These are phyloP conservation scores for Bellardia pandia DNA, from an alignment of 2,888 invertebrate genomes.

Conservation along the genomic window DNA sequence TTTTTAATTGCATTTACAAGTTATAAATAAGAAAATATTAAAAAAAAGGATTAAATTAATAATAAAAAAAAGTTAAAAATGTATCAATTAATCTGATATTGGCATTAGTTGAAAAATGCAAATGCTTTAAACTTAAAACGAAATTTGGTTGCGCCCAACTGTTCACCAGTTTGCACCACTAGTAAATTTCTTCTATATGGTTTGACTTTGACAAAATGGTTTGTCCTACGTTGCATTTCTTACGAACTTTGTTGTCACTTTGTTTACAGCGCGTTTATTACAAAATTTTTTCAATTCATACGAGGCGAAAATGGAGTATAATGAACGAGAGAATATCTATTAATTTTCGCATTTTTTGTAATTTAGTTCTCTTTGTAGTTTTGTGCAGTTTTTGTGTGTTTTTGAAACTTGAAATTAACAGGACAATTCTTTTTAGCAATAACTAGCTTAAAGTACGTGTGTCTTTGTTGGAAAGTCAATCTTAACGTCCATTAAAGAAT, in stretches of 20 bases:
- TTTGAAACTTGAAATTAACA: not conserved
- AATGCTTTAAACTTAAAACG: not conserved
- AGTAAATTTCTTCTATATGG: not conserved
- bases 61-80: no score
- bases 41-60: no score
- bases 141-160: not conserved
- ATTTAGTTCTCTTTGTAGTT: not conserved
- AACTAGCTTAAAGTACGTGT: no score
- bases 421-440: not conserved
- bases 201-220: constrained; percentile 11
- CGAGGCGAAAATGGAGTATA: not conserved
- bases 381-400: not conserved
- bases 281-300: not conserved
- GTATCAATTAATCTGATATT: no score
- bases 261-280: constrained; percentile 3
- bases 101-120: no score
- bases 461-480: no score
- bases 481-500: no score
- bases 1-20: no score
- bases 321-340: not conserved
- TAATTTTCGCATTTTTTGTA: not conserved
- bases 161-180: not conserved
- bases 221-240: not conserved
- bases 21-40: no score
- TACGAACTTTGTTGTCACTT: constrained; percentile 6